Evolutionary conservation across 2,113 vertebrate genomes (phyloP), one percentile per base, ranked within the genome.

Genomic region (Prunella fulvescens): DNA sequence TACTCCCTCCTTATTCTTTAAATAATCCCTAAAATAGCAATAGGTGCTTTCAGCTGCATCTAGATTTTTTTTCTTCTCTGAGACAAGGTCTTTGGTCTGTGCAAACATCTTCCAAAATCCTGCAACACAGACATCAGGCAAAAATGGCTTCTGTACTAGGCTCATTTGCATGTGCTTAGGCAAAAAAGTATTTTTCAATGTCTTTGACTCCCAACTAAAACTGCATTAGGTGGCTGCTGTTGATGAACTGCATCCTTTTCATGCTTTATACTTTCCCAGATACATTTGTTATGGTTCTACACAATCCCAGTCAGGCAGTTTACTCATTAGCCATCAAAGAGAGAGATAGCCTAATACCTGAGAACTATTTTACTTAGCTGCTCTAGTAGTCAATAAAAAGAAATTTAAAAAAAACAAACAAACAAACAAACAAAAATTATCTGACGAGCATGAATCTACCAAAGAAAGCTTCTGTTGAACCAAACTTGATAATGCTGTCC

Each of bases 221-320:
- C 25, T 58, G 4, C 14, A 15, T 17, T 12, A 33, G 33, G 9
- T 8, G 1, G 12, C 3, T 0, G 1, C 31, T 70, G 22, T 11
- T 37, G 57, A 6, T 53, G 44, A 85, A 37, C 17, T 17, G 29
- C 12, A 50, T 56, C 72, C 13, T 25, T 40, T 67, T 51, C 5
- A 0, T 35, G 19, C 16, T 69, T 69, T 76, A 6, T 2, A 0
- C 19, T 48, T 88, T 76, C 39, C 57, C 39, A 50, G n/a, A 11
- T 37, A 39, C 3, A 23, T 29, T 10, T 76, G 19, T 50, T 48
- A 23, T 1, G 60, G 31, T 22, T 67, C 61, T 69, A 26, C 2
- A 11, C 28, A 79, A 58, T 71, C 56, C 44, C n/a, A 84, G 24
- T 25, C 37, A 39, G 7, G 7, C n/a, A 47, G 4, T 57, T 81